Conservation (phyloP, 53 echinoderm and acorn worm species). For the Astropecten irregularis region DNA sequence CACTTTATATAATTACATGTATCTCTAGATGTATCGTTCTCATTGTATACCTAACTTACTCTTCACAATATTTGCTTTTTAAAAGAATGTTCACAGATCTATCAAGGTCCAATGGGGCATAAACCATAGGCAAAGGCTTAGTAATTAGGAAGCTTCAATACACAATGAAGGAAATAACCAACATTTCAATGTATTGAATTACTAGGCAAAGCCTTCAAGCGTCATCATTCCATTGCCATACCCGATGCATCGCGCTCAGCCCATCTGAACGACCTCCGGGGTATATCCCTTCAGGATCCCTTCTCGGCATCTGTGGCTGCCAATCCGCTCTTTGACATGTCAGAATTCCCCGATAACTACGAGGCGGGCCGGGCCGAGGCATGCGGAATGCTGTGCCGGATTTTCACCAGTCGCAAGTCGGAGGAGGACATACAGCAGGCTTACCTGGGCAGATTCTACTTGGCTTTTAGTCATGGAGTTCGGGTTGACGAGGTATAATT, state of each 20-base stretch:
- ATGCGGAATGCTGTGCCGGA: conserved; percentile 88
- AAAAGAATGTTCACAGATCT: no score
- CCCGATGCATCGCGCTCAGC: conserved; percentile 46
- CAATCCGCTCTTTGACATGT: conserved; percentile 59
- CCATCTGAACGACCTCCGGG: conserved; percentile 41
- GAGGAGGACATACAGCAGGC: conserved; percentile 89
- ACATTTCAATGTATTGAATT: no score
- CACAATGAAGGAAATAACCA: no score
- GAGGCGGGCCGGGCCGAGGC: conserved; percentile 98
- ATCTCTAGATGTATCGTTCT: no score
- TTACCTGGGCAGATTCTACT: conserved; percentile 88
- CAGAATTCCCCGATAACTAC: conserved; percentile 81
- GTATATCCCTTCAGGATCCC: conserved; percentile 32
- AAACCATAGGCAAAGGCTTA: no score
- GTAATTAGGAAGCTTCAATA: no score
- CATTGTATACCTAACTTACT: no score
- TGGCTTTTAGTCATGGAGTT: conserved; percentile 82
- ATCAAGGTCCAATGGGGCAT: no score
- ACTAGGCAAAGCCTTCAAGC: conserved; percentile 43
- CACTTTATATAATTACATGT: no score
- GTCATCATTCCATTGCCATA: conserved; percentile 53
- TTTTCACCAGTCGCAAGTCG: conserved; percentile 85
- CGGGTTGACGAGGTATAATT: conserved; percentile 75
- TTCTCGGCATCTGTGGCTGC: conserved; percentile 63
- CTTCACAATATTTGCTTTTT: no score